Percentiles rank a stretch among this genome's conserved stretches.
Evolutionary conservation across 2,888 invertebrate genomes (phyloP).

Genomic region (Anoncus sp.): DNA sequence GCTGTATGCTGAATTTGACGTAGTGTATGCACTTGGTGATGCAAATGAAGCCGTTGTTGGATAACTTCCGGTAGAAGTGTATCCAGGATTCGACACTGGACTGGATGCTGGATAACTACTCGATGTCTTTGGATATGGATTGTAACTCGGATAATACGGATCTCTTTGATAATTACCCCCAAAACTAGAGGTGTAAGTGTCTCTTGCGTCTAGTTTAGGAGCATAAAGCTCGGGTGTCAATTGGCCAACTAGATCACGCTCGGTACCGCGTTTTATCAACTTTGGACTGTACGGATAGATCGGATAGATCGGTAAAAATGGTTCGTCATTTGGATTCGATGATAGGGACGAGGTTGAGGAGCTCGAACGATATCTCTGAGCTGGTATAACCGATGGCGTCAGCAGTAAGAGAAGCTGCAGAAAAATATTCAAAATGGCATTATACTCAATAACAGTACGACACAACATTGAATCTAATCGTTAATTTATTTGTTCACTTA

Average conservation of each 20-base stretch:
- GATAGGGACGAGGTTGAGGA: slow-evolving; percentile 2
- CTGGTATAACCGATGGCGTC: slow-evolving; percentile 73
- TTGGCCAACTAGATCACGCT: slow-evolving; percentile 70
- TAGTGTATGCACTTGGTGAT: slow-evolving; percentile 26
- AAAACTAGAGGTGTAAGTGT: slow-evolving; percentile 74
- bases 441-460: too few species aligned
- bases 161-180: slow-evolving; percentile 71
- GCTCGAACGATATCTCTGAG: slow-evolving; percentile 70
- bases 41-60: slow-evolving; percentile 34
- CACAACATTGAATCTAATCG: too few species aligned
- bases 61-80: slow-evolving; percentile 35
- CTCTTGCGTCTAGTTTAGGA: slow-evolving; percentile 76
- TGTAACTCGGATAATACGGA: slow-evolving; percentile 73
- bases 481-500: slow-evolving; percentile 68
- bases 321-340: slow-evolving; percentile 77
- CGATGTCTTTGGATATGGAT: slow-evolving; percentile 70
- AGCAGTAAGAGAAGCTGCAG: slow-evolving; percentile 77
- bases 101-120: slow-evolving; percentile 19
- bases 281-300: slow-evolving; percentile 79
- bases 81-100: slow-evolving; percentile 12
- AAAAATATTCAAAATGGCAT: too few species aligned
- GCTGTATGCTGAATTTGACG: slow-evolving; percentile 27
- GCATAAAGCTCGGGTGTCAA: slow-evolving; percentile 76
- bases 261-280: slow-evolving; percentile 78
- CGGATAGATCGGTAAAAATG: slow-evolving; percentile 80